Base-by-base conservation (phyloP, 2,797 vertebrate genomes). In the Diplodus sargus region DNA sequence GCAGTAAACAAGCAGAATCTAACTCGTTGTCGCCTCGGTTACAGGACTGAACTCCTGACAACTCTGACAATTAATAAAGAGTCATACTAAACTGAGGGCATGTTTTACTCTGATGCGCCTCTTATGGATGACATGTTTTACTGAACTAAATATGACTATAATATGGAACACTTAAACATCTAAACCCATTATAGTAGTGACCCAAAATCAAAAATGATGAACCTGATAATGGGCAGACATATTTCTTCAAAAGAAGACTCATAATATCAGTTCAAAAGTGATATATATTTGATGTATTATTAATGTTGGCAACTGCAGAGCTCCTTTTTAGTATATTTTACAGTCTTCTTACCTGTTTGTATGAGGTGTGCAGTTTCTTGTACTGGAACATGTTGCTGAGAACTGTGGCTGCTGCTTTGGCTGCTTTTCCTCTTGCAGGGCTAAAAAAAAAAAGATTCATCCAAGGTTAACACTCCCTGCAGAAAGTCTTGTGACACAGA, bases 361-460 rank as follows among this genome's bases (percentile, higher is more conserved):
- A 99, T 34, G 95, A 89, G 62, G 89, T 97, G 90, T 97, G 97
- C 64, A 99, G 95, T 89, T 98, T 98, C 94, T 89, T 97, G 95
- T 99, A 99, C 76, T 97, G 96, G 95, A 95, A 99, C 96, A 99
- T 97, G 92, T 99, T 99, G 90, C 85, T 91, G 83, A 99, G 90
- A 70, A 99, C 97, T 28, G 97, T 99, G 62, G 95, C 83, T 0
- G 97, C 97, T 0, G 97, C 96, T 63, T 94, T 93, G 67, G 95
- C 90, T 43, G 96, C 94, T 91, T 96, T 97, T 59, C 92, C 73
- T 0, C 88, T 95, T 23, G 76, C 91, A 0, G 93, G 4, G 72
- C 98, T 99, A 59, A 15, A 74, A 43, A 87, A 43, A 87, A 30
- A 54, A 62, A 68, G 52, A 85, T 53, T 58, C 0, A 83, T 66